These are phyloP conservation scores for Agelaius tricolor DNA, from an alignment of 2,113 vertebrate genomes.

Conservation along the genomic window DNA sequence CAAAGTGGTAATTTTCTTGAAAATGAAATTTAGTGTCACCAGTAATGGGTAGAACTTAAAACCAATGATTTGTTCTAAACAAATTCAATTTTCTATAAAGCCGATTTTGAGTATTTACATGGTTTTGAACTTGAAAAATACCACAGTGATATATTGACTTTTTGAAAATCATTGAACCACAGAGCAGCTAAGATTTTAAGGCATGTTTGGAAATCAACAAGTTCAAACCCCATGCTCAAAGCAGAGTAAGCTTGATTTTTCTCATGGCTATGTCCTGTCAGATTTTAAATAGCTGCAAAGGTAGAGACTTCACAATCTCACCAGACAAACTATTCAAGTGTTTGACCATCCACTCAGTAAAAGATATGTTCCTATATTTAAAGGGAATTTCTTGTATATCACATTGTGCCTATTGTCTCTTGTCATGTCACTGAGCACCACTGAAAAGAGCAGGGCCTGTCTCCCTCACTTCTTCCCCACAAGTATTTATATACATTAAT, in stretches of 20 bases:
- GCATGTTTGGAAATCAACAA: background rate
- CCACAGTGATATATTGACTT: background rate
- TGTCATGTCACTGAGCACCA: background rate
- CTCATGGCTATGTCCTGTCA: background rate
- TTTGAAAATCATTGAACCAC: background rate
- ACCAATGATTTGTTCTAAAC: background rate
- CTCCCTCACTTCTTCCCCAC: background rate
- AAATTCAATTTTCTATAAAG: background rate
- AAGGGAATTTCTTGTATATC: background rate
- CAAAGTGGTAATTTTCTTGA: background rate
- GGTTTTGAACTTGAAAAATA: background rate
- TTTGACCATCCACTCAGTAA: background rate
- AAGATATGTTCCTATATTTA: background rate
- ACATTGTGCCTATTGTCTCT: background rate
- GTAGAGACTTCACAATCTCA: background rate
- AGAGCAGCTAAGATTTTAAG: background rate
- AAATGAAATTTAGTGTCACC: background rate
- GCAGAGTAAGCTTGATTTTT: background rate
- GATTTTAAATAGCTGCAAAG: background rate
- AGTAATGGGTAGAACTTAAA: background rate
- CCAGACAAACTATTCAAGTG: background rate
- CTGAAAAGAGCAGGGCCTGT: background rate
- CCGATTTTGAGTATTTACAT: background rate
- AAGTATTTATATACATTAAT: background rate
- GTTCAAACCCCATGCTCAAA: background rate